Percentiles rank a stretch among this genome's conserved stretches.
Evolutionary conservation across 2,888 invertebrate genomes (phyloP).

Genomic region (Acrobasis suavella): DNA sequence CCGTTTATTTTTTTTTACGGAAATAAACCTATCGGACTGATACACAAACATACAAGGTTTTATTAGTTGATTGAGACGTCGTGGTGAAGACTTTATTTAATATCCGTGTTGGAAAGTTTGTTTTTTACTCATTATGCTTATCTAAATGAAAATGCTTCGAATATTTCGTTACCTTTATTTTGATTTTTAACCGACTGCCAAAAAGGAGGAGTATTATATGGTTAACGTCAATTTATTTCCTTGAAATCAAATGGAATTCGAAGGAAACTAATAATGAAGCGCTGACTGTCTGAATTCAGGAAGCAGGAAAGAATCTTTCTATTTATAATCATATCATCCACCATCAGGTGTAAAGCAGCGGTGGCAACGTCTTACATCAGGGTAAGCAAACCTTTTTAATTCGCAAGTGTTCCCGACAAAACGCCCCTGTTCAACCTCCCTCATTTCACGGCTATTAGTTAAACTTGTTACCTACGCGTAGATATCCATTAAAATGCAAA

Average conservation of each 20-base stretch:
- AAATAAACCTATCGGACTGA: slow-evolving; percentile 19
- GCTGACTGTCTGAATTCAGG: too few relatives aligned
- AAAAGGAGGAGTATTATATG: too few relatives aligned
- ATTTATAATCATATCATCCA: too few relatives aligned
- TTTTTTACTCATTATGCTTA: not conserved
- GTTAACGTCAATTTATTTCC: too few relatives aligned
- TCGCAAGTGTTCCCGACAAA: slow-evolving; percentile 28
- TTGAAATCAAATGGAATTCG: not conserved
- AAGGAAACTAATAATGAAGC: too few relatives aligned
- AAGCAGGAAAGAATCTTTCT: too few relatives aligned
- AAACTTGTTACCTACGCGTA: slow-evolving; percentile 72
- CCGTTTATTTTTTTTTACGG: slow-evolving; percentile 16
- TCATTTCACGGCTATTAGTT: slow-evolving; percentile 37
- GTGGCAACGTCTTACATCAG: too few relatives aligned
- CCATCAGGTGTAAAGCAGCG: too few relatives aligned
- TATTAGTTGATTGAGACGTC: slow-evolving; percentile 17
- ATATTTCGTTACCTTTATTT: too few relatives aligned
- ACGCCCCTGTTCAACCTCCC: slow-evolving; percentile 39
- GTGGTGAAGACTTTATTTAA: slow-evolving; percentile 16
- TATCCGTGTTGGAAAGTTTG: slow-evolving; percentile 2
- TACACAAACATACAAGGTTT: slow-evolving; percentile 19
- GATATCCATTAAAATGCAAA: slow-evolving; percentile 82
- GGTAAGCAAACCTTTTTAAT: slow-evolving; percentile 26
- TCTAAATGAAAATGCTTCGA: not conserved
- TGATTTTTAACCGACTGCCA: too few relatives aligned